Conservation (phyloP, 2,888 invertebrate genomes). For the Aricia artaxerxes region DNA sequence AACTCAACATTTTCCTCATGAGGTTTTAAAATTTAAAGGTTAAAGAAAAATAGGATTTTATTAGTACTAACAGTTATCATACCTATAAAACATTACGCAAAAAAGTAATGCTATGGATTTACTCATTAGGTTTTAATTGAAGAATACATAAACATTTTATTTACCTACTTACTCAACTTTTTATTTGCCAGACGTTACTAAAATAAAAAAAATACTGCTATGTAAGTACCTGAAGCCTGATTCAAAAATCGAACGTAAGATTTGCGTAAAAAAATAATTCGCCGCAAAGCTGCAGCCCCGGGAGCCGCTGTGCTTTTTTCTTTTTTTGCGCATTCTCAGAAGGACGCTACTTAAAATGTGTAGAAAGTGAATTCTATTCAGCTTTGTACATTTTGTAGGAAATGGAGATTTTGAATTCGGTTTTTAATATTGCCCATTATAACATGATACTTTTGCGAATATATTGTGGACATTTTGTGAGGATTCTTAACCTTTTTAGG, state of each 20-base stretch:
- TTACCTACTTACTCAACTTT: background rate
- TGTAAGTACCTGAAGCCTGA: background rate
- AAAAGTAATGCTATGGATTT: background rate
- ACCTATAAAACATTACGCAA: background rate
- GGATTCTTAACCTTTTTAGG: background rate
- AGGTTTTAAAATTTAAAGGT: background rate
- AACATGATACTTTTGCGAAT: background rate
- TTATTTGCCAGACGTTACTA: background rate
- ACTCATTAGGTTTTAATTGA: background rate
- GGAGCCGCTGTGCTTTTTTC: conserved; percentile 52
- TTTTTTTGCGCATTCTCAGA: conserved; percentile 54
- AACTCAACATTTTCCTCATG: background rate
- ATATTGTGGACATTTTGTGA: conserved; percentile 4
- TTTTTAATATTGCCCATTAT: conserved; percentile 8
- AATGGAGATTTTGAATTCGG: conserved; percentile 18
- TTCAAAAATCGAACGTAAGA: conserved; percentile 5
- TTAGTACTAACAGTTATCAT: background rate
- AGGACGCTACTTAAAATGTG: conserved; percentile 65
- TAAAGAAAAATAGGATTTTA: background rate
- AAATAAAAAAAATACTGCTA: no score
- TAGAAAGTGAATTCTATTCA: conserved; percentile 49
- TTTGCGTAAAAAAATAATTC: conserved; percentile 21
- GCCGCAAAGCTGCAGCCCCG: conserved; percentile 41
- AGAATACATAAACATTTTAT: background rate
- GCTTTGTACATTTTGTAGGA: conserved; percentile 6